Percentiles rank a stretch among this genome's conserved stretches.
These are phyloP conservation scores for Odobenus rosmarus DNA, from an alignment of 2,113 vertebrate genomes.

Conservation along the genomic window DNA sequence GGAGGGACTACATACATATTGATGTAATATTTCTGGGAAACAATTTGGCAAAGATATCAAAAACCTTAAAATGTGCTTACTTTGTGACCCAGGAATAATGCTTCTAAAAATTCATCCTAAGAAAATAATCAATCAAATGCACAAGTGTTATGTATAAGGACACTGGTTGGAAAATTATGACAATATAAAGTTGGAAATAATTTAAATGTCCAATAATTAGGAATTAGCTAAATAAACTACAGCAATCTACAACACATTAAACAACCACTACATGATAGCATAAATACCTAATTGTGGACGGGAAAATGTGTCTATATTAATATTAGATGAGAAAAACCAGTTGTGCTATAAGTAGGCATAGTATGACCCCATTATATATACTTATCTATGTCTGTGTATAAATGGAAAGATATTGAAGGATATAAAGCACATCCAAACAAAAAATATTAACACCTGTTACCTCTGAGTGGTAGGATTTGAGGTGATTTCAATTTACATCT, in stretches of 20 bases:
- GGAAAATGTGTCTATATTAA: not conserved
- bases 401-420: not conserved
- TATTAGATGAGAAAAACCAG: not conserved
- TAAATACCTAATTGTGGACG: not conserved
- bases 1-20: not conserved
- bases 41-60: not conserved
- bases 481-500: not conserved
- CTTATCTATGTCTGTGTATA: not conserved
- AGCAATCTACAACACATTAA: not conserved
- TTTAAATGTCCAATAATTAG: constrained; percentile 24
- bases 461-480: not conserved
- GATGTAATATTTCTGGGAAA: not conserved
- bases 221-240: not conserved
- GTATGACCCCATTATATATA: not conserved
- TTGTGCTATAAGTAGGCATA: not conserved
- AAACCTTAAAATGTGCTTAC: not conserved
- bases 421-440: not conserved
- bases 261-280: not conserved
- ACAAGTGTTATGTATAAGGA: constrained; percentile 3
- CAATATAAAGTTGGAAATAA: constrained; percentile 28
- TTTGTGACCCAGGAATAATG: not conserved
- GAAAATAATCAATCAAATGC: not conserved
- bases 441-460: constrained; percentile 30
- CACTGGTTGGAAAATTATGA: not conserved
- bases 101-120: constrained; percentile 32